Conservation (phyloP, 2,113 vertebrate genomes). For the Onychostruthus taczanowskii region DNA sequence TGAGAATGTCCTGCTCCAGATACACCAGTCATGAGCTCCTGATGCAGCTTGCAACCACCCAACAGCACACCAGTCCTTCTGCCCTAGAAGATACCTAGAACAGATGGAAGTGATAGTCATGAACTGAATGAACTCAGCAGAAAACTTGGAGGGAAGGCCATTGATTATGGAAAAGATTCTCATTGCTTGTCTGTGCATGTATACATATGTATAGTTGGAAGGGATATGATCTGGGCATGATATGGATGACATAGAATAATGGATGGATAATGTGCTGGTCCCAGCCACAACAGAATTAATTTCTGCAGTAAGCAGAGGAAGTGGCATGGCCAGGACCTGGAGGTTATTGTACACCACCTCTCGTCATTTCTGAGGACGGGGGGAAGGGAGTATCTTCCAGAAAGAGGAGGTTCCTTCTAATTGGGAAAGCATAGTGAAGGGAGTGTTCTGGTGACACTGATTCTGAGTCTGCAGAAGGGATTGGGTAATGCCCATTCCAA, state of each 20-base stretch:
- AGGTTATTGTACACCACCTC: background rate
- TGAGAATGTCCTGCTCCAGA: background rate
- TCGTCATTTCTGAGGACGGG: fast-evolving
- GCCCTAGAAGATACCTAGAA: background rate
- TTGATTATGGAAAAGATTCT: background rate
- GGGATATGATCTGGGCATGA: background rate
- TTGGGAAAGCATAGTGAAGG: background rate
- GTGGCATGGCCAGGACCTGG: background rate
- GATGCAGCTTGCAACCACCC: background rate
- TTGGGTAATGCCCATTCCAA: fast-evolving
- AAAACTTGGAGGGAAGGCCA: background rate
- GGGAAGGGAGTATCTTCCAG: background rate
- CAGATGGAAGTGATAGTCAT: background rate
- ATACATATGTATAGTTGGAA: background rate
- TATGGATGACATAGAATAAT: background rate
- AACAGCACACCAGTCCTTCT: background rate
- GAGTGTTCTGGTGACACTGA: background rate
- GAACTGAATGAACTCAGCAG: background rate
- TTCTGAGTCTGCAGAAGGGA: background rate
- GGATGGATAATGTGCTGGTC: background rate
- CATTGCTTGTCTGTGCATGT: background rate
- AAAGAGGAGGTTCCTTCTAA: too few species aligned
- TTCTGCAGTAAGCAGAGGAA: background rate
- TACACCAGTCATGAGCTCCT: background rate
- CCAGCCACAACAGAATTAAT: background rate